Evolutionary conservation across 2,888 invertebrate genomes (phyloP), one percentile per base, ranked within the genome.

Genomic region (Junonia oenone): DNA sequence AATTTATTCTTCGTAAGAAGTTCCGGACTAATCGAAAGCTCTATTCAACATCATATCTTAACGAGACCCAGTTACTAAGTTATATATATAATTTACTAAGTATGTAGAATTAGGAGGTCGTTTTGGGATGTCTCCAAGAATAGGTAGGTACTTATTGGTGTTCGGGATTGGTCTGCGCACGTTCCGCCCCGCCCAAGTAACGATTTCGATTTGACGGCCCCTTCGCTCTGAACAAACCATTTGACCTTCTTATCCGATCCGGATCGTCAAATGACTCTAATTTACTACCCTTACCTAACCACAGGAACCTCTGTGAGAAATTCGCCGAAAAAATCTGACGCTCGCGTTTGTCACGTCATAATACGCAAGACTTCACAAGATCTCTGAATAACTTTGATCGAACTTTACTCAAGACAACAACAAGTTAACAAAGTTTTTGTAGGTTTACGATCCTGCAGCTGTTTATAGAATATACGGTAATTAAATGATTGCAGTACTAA

Each of bases 101-200:
- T 55, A 55, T 56, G 52, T 55, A 56, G 17, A 55, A 56, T 54
- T 54, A 56, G 43, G 56, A 56, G 56, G 56, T 54, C 53, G 54
- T 56, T 60, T 60, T 56, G 62, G 62, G 63, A 63, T 65, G 64
- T 66, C 66, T 66, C 63, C 63, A 63, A 66, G 63, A 68, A 59
- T 59, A 62, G 61, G 66, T 65, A 69, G 68, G 67, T 64, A 66
- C 63, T 63, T 67, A 65, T 65, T 59, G 61, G 62, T 61, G 64
- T 64, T 66, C 63, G 61, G 69, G 69, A 67, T 68, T 70, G 69
- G 69, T 66, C 65, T 67, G 62, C 63, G 65, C 65, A 61, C 68
- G 62, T 65, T 64, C 72, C 65, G 81, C 85, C 77, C 81, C 85
- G 84, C 84, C 83, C 76, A 73, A 72, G 70, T 78, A 78, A 77